Base-by-base conservation (phyloP, 2,113 vertebrate species). In the Apodemus sylvaticus region DNA sequence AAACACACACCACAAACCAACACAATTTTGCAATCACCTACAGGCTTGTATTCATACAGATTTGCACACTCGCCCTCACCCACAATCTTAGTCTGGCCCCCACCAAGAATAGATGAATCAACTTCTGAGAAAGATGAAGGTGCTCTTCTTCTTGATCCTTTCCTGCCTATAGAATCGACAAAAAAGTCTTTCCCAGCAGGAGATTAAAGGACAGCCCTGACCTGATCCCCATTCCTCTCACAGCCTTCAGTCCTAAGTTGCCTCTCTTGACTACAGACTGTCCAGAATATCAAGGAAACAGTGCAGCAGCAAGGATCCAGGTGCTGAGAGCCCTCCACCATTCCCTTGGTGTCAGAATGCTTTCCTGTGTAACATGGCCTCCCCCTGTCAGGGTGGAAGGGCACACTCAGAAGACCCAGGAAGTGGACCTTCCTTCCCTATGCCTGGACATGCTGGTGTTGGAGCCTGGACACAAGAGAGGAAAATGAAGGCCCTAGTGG, bases 221-320 rank as follows among this genome's bases (percentile, higher is more conserved):
- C 45, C 20, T 77, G 85, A 97, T 77, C 90, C 73, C 81, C 45
- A 48, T 53, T 91, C 91, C 91, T 92, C 92, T 87, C 70, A 36
- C 34, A 86, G 81, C 60, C 85, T 97, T 19, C 31, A 45, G 31
- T 48, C 51, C 34, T 7, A 42, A 11, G 16, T 39, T 39, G 12
- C 36, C 89, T 48, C 8, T 11, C 76, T 88, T 88, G 70, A 48
- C 60, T 48, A n/a, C 24, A n/a, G 12, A 13, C 53, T 73, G 86
- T n/a, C 31, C 24, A 2, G 0, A 53, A 87, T 94, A 68, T 39
- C 2, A 10, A 58, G 29, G 62, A 78, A 91, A 8, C 53, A 94
- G 90, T 42, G 82, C 60, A 93, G 78, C 0, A 42, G 58, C 58
- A n/a, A 20, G 70, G 51, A 39, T 31, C 20, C 11, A 42, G 31